Conservation (phyloP, 2,113 vertebrate genomes). For the Climacteris rufus region DNA sequence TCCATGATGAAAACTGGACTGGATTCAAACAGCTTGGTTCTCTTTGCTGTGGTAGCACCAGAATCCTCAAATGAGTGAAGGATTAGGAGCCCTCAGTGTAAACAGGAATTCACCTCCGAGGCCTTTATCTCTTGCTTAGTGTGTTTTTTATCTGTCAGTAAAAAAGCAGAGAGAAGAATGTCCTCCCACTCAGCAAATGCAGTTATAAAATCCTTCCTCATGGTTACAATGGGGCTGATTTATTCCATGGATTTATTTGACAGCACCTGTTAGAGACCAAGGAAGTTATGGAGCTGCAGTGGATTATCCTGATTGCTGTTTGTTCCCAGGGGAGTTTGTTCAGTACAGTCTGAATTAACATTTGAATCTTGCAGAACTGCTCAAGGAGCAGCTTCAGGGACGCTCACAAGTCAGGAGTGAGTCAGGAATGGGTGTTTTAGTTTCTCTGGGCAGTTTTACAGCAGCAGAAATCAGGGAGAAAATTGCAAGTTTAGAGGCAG, state of each 20-base stretch:
- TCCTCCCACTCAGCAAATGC: constrained; percentile 51
- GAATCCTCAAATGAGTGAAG: neutral
- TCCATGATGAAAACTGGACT: neutral
- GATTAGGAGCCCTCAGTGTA: neutral
- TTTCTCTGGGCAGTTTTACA: neutral
- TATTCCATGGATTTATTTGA: constrained; percentile 34
- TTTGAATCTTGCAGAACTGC: neutral
- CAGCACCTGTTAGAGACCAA: constrained; percentile 37
- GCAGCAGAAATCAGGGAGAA: neutral
- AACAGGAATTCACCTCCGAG: neutral
- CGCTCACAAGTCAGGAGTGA: neutral
- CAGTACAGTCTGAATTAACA: neutral
- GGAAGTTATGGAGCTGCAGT: constrained; percentile 8
- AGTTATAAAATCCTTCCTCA: constrained; percentile 34
- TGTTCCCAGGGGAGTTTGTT: neutral
- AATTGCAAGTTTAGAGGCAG: neutral
- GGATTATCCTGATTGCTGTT: constrained; percentile 35
- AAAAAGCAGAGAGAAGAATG: neutral
- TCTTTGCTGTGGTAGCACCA: neutral
- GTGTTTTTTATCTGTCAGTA: neutral
- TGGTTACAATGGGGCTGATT: constrained; percentile 33
- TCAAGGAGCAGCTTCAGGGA: neutral
- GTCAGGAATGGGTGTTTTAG: neutral
- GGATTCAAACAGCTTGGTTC: neutral
- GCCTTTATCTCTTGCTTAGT: neutral